Conservation (phyloP, 1,140 invertebrate genomes). For the Drosophila orosa region DNA sequence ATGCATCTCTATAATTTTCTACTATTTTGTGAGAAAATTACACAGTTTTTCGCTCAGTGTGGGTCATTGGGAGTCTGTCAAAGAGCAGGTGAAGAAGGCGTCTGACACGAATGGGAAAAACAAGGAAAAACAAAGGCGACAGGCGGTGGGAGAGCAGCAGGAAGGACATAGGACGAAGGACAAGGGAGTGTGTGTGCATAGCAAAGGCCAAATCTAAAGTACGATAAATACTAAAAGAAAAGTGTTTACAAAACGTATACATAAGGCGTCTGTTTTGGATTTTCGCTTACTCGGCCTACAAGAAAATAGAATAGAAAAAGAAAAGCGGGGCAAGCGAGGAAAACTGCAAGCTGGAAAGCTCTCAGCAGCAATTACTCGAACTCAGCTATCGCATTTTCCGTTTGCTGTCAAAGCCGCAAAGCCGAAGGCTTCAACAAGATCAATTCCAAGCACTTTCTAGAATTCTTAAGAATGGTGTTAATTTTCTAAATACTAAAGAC, state of each 20-base stretch:
- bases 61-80: slow-evolving; percentile 35
- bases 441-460: background rate
- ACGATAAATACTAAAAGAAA: slow-evolving; percentile 61
- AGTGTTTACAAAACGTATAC: slow-evolving; percentile 50
- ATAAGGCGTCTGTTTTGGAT: slow-evolving; percentile 37
- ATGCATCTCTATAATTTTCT: too few species aligned
- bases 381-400: background rate
- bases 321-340: background rate
- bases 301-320: background rate
- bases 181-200: slow-evolving; percentile 30
- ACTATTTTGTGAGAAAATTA: background rate
- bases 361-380: slow-evolving; percentile 2
- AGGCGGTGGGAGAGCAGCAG: background rate
- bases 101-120: background rate
- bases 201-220: slow-evolving; percentile 75
- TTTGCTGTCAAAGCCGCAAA: background rate
- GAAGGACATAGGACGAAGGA: background rate
- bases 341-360: slow-evolving; percentile 6
- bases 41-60: background rate
- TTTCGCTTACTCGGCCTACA: slow-evolving; percentile 34
- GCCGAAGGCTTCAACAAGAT: background rate
- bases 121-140: slow-evolving; percentile 12
- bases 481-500: background rate
- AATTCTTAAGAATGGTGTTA: background rate
- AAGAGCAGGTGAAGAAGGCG: slow-evolving; percentile 18